These are phyloP conservation scores for Malurus alboscapulatus DNA, from an alignment of 2,113 vertebrate species.

Conservation along the genomic window DNA sequence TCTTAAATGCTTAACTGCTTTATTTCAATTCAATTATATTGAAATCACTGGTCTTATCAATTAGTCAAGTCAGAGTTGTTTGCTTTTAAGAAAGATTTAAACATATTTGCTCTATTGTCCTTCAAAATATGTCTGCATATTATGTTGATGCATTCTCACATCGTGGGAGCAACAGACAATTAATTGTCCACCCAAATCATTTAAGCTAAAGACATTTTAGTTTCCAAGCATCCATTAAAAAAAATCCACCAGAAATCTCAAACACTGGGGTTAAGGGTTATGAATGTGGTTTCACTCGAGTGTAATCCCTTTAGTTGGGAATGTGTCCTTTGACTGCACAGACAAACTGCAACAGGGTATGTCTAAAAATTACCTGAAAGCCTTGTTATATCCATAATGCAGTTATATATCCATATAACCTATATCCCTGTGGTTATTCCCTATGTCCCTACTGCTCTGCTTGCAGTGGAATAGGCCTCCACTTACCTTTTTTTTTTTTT, in stretches of 20 bases:
- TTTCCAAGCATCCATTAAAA: background rate
- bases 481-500: background rate
- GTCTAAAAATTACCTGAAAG: background rate
- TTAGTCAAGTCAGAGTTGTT: constrained; percentile 52
- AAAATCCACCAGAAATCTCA: background rate
- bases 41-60: constrained; percentile 67
- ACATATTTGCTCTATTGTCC: background rate
- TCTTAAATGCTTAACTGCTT: constrained; percentile 64
- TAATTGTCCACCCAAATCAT: background rate
- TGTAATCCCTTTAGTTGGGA: background rate
- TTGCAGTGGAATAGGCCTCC: background rate
- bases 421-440: background rate
- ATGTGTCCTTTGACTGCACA: background rate
- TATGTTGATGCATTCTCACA: background rate
- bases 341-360: background rate
- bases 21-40: constrained; percentile 64
- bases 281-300: background rate
- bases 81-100: constrained; percentile 53
- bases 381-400: background rate
- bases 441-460: background rate
- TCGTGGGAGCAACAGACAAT: background rate
- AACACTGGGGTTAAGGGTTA: background rate
- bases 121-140: constrained; percentile 28
- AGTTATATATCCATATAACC: background rate
- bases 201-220: background rate